Conservation (phyloP, 92 coral and sea anemone genomes). For the Chrysogorgia sp. region DNA sequence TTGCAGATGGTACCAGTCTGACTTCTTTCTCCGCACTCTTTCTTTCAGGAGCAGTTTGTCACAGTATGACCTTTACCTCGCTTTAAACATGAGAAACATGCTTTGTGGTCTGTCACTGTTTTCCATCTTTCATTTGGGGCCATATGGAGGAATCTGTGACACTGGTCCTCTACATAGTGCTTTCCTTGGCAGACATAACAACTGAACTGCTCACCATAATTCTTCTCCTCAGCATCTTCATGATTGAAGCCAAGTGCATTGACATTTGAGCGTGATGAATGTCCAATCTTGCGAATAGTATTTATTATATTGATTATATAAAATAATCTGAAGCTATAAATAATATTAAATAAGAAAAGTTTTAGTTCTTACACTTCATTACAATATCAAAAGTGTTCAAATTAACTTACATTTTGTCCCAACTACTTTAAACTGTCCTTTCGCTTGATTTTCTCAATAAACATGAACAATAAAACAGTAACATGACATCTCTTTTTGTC, state of each 20-base stretch:
- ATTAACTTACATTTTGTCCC: no score
- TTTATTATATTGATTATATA: no score
- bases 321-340: no score
- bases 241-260: background rate
- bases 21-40: slow-evolving; percentile 39
- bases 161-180: slow-evolving; percentile 57
- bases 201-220: background rate
- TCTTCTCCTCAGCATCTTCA: background rate
- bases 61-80: slow-evolving; percentile 49
- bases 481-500: no score
- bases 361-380: no score
- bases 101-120: slow-evolving; percentile 57
- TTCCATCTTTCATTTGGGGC: slow-evolving; percentile 54
- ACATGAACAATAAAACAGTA: no score
- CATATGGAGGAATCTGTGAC: slow-evolving; percentile 45
- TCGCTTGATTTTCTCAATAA: no score
- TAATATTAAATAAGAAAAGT: no score
- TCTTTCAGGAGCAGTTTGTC: slow-evolving; percentile 43
- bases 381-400: no score
- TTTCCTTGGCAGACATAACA: slow-evolving; percentile 58
- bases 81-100: slow-evolving; percentile 62
- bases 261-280: background rate
- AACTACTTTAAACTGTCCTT: no score
- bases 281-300: slow-evolving; percentile 47
- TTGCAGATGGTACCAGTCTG: slow-evolving; percentile 51